Conservation (phyloP, 2,113 vertebrate species). For the Tragelaphus imberbis region DNA sequence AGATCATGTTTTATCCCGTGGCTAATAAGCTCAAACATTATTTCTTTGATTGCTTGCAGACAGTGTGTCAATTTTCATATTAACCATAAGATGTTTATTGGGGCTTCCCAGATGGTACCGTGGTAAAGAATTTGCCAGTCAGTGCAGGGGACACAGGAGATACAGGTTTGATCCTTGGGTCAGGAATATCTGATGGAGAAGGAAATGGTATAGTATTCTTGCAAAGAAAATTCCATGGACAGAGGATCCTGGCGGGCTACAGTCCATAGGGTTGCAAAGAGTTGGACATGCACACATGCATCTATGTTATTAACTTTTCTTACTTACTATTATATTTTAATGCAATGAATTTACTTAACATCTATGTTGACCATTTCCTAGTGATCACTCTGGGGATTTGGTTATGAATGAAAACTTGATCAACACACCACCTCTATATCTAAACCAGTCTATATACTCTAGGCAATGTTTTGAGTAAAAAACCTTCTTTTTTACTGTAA, state of each 20-base stretch:
- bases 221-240: neutral
- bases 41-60: neutral
- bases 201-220: neutral
- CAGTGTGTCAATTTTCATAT: neutral
- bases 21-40: neutral
- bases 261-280: neutral
- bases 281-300: neutral
- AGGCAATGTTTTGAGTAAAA: neutral
- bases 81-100: neutral
- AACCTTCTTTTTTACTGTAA: fast-evolving
- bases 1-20: neutral
- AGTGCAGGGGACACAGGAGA: neutral
- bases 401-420: neutral
- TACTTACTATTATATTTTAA: neutral
- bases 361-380: neutral
- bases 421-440: neutral
- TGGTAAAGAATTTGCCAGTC: neutral
- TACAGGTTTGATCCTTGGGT: neutral
- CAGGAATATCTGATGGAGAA: neutral
- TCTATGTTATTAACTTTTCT: neutral
- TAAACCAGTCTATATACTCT: neutral
- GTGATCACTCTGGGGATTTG: neutral
- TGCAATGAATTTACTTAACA: neutral
- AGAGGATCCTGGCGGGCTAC: neutral
- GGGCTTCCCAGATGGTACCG: neutral